phyloP scores from a whole-genome alignment of 2,797 vertebrate species.

The Tenualosa thibaudeaui region DNA sequence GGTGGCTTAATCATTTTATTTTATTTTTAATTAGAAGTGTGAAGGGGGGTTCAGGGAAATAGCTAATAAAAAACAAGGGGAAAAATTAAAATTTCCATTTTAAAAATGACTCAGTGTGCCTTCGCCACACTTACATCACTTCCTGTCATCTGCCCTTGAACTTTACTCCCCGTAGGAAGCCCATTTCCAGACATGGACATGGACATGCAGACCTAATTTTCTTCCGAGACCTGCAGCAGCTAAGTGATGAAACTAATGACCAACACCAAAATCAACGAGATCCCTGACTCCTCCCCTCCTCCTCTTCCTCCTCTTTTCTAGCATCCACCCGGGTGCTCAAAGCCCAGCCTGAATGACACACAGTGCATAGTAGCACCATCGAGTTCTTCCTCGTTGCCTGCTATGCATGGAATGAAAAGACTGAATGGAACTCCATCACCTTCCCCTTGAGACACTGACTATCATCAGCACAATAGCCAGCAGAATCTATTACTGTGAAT shows the following conservation, averaged over 20 bases:
- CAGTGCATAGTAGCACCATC: not conserved
- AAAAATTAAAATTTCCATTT: not conserved
- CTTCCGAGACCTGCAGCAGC: not conserved
- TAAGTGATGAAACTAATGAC: not conserved
- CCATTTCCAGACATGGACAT: not conserved
- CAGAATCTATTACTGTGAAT: not conserved
- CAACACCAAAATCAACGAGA: constrained; percentile 10
- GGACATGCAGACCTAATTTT: not conserved
- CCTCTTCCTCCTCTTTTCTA: not conserved
- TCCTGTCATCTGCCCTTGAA: not conserved
- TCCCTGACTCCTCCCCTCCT: not conserved
- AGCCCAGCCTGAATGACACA: not conserved
- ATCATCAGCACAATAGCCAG: not conserved
- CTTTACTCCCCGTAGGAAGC: not conserved
- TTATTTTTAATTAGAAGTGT: too few species aligned
- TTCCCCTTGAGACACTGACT: not conserved
- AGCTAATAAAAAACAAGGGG: too few species aligned
- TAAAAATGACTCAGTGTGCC: not conserved
- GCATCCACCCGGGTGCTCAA: not conserved
- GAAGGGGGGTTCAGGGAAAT: too few species aligned
- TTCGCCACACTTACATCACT: not conserved
- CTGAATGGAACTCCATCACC: not conserved
- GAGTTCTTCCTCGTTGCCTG: not conserved
- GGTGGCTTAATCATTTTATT: too few species aligned
- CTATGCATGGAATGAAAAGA: not conserved